phyloP scores from a whole-genome alignment of 2,113 vertebrate genomes.

The Ciconia stormi region DNA sequence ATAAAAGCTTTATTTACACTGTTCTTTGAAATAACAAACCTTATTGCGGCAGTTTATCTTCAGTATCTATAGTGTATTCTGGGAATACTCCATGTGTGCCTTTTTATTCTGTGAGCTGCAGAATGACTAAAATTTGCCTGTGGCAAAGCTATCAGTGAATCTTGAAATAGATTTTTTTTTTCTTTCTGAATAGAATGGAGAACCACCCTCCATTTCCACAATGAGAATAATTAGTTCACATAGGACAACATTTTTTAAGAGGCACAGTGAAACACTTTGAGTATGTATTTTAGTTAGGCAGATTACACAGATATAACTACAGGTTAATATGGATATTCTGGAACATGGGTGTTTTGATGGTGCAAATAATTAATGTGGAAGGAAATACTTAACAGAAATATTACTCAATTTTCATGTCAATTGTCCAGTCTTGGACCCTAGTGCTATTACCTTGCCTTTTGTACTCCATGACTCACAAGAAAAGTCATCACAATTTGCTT shows the following conservation, averaged over 20 bases:
- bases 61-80: constrained; percentile 25
- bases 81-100: constrained; percentile 29
- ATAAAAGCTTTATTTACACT: constrained; percentile 71
- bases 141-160: constrained; percentile 24
- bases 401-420: neutral
- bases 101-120: constrained; percentile 42
- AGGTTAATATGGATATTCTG: neutral
- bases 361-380: neutral
- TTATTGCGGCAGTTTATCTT: constrained; percentile 35
- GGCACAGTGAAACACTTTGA: neutral
- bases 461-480: neutral
- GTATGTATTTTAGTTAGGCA: neutral
- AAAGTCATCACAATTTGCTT: neutral
- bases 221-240: neutral
- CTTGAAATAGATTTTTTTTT: neutral
- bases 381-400: neutral
- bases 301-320: neutral
- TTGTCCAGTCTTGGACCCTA: neutral
- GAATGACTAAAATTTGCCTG: constrained; percentile 33
- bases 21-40: constrained; percentile 67
- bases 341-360: neutral
- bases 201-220: neutral
- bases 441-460: neutral
- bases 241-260: neutral
- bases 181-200: neutral